Evolutionary conservation across 2,113 vertebrate genomes (phyloP).

Genomic region (Paradoxurus hermaphroditus): DNA sequence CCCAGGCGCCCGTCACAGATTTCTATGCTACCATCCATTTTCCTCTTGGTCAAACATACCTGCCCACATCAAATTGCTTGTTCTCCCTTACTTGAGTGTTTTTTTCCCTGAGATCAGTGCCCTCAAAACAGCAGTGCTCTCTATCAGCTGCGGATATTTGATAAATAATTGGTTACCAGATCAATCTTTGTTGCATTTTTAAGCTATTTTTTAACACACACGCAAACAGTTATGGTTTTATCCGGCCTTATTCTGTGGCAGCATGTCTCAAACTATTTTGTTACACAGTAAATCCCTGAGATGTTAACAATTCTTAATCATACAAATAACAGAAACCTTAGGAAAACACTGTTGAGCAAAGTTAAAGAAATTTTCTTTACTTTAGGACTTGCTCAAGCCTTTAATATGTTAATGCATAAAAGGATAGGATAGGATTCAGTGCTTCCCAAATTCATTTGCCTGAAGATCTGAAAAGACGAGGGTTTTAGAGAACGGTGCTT

Average conservation of each 20-base stretch:
- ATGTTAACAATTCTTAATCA: not conserved
- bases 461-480: not conserved
- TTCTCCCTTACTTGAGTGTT: not conserved
- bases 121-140: not conserved
- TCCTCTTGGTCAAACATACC: not conserved
- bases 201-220: not conserved
- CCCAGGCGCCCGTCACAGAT: too few relatives aligned
- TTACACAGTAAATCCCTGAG: not conserved
- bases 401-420: not conserved
- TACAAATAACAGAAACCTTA: not conserved
- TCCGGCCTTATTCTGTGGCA: not conserved
- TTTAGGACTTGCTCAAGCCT: not conserved
- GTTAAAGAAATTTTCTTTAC: not conserved
- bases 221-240: not conserved
- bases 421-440: not conserved
- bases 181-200: not conserved
- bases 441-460: not conserved
- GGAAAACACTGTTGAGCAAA: not conserved
- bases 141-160: not conserved
- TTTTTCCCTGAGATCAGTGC: not conserved
- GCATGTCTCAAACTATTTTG: not conserved
- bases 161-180: not conserved
- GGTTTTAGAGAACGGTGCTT: not conserved
- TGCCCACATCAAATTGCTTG: not conserved
- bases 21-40: not conserved